Percentiles rank a stretch among this genome's conserved stretches.
Conservation (phyloP, 2,113 vertebrate genomes). For the Chinchilla lanigera region DNA sequence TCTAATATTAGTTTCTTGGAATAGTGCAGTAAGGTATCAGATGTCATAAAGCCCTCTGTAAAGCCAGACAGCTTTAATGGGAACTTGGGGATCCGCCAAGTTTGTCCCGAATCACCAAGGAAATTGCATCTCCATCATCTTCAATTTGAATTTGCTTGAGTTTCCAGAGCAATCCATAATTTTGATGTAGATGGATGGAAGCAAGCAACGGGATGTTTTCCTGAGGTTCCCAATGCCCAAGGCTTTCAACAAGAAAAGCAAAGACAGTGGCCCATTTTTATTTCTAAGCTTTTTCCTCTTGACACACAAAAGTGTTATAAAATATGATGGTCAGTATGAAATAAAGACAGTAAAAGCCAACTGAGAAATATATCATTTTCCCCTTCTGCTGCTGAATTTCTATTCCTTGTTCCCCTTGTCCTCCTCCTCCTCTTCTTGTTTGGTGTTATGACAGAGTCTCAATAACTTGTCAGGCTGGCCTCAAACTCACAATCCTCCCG, state of each 20-base stretch:
- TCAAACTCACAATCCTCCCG: background rate
- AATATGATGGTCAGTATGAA: background rate
- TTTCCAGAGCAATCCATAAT: conserved; percentile 33
- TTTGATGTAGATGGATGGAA: background rate
- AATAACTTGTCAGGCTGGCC: background rate
- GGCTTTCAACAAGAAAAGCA: conserved; percentile 2
- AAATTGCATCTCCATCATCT: conserved; percentile 3
- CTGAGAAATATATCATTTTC: background rate
- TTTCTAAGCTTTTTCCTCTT: background rate
- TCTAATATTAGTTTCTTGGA: conserved; percentile 54
- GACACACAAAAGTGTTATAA: background rate
- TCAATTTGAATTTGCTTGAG: conserved; percentile 15
- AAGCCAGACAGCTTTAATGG: conserved; percentile 34
- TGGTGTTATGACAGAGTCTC: background rate
- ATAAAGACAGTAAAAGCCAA: conserved; percentile 7
- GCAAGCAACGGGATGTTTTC: background rate
- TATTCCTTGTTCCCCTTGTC: no score
- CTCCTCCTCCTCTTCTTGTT: background rate
- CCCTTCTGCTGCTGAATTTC: background rate
- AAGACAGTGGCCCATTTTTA: background rate
- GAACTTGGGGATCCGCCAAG: conserved; percentile 34
- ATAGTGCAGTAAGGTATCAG: conserved; percentile 22
- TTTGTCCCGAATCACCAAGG: background rate
- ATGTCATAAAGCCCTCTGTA: conserved; percentile 15
- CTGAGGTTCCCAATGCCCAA: background rate